Conservation (phyloP, 2,113 vertebrate species). For the Calidris pygmaea region DNA sequence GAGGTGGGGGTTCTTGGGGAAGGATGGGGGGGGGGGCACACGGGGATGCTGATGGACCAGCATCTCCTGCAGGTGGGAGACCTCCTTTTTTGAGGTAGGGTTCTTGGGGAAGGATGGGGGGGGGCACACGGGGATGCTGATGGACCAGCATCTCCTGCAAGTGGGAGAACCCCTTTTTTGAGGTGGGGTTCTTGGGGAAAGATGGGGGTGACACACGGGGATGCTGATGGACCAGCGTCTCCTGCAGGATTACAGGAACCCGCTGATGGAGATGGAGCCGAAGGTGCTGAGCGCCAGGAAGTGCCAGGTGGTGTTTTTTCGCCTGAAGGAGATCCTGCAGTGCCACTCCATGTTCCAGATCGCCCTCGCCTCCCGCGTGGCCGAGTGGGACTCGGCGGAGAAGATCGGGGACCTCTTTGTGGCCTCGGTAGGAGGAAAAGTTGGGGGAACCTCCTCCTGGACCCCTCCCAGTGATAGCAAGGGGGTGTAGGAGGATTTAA, state of each 20-base stretch:
- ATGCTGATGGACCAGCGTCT: rapidly evolving
- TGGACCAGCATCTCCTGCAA: too few relatives aligned
- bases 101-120: too few relatives aligned
- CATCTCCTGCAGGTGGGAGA: constrained; percentile 58
- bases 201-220: rapidly evolving
- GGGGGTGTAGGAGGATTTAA: background rate
- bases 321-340: constrained; percentile 90
- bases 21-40: too few relatives aligned
- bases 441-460: too few relatives aligned
- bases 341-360: constrained; percentile 98
- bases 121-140: too few relatives aligned
- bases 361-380: constrained; percentile 87
- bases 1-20: rapidly evolving
- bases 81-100: too few relatives aligned
- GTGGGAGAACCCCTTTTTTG: too few relatives aligned
- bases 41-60: background rate
- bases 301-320: constrained; percentile 87
- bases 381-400: constrained; percentile 89
- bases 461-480: rapidly evolving
- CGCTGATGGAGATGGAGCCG: constrained; percentile 87
- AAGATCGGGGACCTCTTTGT: constrained; percentile 95
- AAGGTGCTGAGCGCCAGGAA: constrained; percentile 88
- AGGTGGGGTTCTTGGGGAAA: too few relatives aligned
- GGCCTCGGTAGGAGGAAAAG: constrained; percentile 79
- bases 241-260: constrained; percentile 89